phyloP scores from a whole-genome alignment of 2,888 invertebrate species.

The Listrodromus nycthemerus region DNA sequence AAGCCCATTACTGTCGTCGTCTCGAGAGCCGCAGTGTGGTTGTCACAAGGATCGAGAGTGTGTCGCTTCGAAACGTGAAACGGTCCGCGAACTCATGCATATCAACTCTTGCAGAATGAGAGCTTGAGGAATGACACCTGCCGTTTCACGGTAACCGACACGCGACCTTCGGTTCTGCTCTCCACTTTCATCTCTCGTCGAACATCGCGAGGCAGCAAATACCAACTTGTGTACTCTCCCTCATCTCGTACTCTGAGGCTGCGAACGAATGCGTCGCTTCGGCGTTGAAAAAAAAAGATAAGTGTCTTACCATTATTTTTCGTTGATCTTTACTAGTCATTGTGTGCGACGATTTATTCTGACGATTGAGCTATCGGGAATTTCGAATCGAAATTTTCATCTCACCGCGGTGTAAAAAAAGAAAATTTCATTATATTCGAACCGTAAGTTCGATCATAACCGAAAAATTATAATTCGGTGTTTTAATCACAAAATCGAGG shows the following conservation, averaged over 20 bases:
- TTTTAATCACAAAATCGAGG: too few species aligned
- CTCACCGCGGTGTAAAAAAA: too few species aligned
- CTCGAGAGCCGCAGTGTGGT: constrained; percentile 5
- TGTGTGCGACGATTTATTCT: neutral
- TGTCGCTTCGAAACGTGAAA: constrained; percentile 25
- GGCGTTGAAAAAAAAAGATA: neutral
- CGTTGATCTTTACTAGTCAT: neutral
- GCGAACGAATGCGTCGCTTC: neutral
- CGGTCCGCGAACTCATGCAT: neutral
- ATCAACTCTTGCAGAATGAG: constrained; percentile 36
- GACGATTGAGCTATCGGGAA: neutral
- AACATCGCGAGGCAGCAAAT: constrained; percentile 2
- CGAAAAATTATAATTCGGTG: too few species aligned
- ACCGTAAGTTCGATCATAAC: too few species aligned
- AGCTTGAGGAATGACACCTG: constrained; percentile 70
- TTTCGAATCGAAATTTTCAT: neutral
- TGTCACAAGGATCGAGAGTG: neutral
- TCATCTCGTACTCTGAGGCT: constrained; percentile 4
- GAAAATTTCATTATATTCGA: too few species aligned
- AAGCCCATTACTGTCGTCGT: constrained; percentile 29
- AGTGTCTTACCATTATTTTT: too few species aligned
- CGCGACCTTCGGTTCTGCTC: constrained; percentile 35
- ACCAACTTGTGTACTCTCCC: neutral
- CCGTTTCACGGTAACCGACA: constrained; percentile 55
- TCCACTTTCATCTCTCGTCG: constrained; percentile 33